These are phyloP conservation scores for Dicyrtomina minuta DNA, from an alignment of 2,888 invertebrate genomes.

Conservation along the genomic window DNA sequence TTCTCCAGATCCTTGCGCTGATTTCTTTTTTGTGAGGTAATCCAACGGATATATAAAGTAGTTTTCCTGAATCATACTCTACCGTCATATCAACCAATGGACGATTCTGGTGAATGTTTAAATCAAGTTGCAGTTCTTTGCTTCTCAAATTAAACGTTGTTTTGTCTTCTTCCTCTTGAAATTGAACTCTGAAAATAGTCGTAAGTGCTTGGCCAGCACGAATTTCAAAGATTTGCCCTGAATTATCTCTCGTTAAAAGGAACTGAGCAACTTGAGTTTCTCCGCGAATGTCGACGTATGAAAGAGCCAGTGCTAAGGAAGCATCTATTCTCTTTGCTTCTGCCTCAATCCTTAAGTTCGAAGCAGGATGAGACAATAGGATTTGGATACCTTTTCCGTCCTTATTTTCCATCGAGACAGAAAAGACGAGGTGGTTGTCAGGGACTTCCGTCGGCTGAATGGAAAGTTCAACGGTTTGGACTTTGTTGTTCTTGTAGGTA, in stretches of 20 bases:
- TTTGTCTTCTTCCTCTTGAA: conserved; percentile 4
- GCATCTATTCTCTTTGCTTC: conserved; percentile 8
- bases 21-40: conserved; percentile 54
- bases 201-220: not conserved
- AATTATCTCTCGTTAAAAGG: conserved; percentile 1
- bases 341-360: conserved; percentile 37
- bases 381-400: conserved; percentile 18
- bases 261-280: conserved; percentile 13
- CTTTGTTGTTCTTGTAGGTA: conserved; percentile 29
- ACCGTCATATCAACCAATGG: conserved; percentile 43
- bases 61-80: conserved; percentile 34
- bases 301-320: conserved; percentile 31
- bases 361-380: conserved; percentile 38
- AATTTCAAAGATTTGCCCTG: conserved; percentile 9
- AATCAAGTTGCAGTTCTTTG: conserved; percentile 29
- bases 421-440: conserved; percentile 41
- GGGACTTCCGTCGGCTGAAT: conserved; percentile 46
- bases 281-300: conserved; percentile 38
- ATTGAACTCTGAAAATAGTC: not conserved
- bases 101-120: conserved; percentile 34
- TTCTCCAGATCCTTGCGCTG: conserved; percentile 49
- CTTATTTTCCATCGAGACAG: not conserved
- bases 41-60: conserved; percentile 51
- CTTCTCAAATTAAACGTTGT: not conserved
- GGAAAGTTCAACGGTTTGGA: conserved; percentile 36